A percentile compares a stretch with the other conserved stretches of the same genome.
Conservation (phyloP, 2,888 invertebrate genomes). For the Netelia melanura region DNA sequence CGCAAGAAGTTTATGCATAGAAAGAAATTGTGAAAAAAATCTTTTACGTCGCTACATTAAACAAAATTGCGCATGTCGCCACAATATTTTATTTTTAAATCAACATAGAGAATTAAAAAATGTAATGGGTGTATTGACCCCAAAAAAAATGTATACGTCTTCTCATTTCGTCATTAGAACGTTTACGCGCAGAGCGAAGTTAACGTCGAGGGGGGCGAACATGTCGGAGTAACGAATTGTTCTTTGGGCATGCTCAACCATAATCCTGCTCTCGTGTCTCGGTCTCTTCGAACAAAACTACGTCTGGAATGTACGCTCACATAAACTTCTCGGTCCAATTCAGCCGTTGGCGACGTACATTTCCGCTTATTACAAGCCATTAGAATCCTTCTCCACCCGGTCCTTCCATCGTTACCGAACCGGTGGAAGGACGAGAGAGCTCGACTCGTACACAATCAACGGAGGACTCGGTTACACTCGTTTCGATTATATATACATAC, state of each 20-base stretch:
- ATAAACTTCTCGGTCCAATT: conserved; percentile 70
- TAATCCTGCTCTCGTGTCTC: conserved; percentile 50
- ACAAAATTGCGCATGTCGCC: too few species aligned
- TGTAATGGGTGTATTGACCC: too few species aligned
- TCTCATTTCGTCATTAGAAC: too few species aligned
- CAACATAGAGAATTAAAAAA: too few species aligned
- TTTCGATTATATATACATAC: conserved; percentile 49
- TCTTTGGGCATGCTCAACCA: conserved; percentile 72
- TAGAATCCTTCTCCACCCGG: conserved; percentile 61
- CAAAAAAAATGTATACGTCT: too few species aligned
- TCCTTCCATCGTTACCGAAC: conserved; percentile 33
- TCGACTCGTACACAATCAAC: conserved; percentile 36
- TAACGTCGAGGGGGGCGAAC: conserved; percentile 70
- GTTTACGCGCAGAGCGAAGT: conserved; percentile 44
- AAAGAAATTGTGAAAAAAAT: too few species aligned
- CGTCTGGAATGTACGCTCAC: conserved; percentile 63
- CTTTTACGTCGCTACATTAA: too few species aligned
- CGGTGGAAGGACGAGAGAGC: conserved; percentile 41
- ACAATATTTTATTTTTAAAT: too few species aligned
- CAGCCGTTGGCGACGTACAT: conserved; percentile 69
- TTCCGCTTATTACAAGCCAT: conserved; percentile 73
- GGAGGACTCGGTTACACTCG: conserved; percentile 59
- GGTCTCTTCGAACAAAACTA: conserved; percentile 56
- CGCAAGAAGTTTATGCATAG: too few species aligned
- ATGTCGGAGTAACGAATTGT: conserved; percentile 79